Percentiles rank a stretch among this genome's conserved stretches.
Conservation (phyloP, 2,797 vertebrate species). For the Pogoniulus pusillus region DNA sequence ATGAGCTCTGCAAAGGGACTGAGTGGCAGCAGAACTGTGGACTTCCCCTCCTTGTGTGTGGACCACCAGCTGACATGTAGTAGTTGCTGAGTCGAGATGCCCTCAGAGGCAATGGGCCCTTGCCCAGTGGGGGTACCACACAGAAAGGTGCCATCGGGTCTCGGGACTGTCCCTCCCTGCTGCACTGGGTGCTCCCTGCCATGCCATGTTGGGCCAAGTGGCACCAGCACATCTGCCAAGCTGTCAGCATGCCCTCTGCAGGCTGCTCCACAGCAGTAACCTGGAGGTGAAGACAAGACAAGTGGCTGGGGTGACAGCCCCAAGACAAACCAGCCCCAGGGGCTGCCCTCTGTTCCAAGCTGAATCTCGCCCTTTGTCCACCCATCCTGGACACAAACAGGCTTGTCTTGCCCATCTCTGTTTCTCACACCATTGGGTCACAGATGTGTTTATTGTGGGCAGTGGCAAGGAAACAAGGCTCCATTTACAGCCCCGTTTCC, state of each 20-base stretch:
- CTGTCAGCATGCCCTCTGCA: accelerated
- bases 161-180: neutral
- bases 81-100: neutral
- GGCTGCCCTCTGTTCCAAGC: neutral
- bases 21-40: neutral
- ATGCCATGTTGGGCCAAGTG: neutral
- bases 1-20: neutral
- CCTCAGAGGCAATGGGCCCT: neutral
- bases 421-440: constrained; percentile 55
- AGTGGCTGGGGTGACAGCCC: neutral
- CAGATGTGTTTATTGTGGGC: constrained; percentile 66
- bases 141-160: neutral
- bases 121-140: accelerated
- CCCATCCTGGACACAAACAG: constrained; percentile 1
- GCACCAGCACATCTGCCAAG: neutral
- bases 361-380: constrained; percentile 55
- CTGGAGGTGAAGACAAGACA: neutral
- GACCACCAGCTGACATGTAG: neutral
- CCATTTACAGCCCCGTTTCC: constrained; percentile 29
- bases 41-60: neutral
- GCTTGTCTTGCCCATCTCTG: constrained; percentile 31
- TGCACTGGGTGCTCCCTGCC: neutral
- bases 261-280: neutral
- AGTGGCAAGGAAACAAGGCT: constrained; percentile 59
- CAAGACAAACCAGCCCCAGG: neutral